Percentiles rank a stretch among this genome's conserved stretches.
These are phyloP conservation scores for Dendrophyllia cribrosa DNA, from an alignment of 64 coral and sea anemone genomes.

Conservation along the genomic window DNA sequence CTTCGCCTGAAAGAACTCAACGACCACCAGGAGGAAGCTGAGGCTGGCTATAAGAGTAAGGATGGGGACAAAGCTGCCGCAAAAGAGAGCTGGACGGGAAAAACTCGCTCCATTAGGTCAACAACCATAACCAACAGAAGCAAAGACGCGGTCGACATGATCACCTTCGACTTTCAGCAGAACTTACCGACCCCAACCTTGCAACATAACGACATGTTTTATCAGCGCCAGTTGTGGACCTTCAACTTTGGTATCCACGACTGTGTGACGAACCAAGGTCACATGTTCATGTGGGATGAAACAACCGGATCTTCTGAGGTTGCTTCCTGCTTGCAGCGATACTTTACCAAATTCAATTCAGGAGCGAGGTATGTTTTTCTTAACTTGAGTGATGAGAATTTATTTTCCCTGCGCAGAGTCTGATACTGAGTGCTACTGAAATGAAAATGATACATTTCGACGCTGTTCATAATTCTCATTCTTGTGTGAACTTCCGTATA, in stretches of 20 bases:
- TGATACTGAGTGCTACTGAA: too few species aligned
- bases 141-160: slow-evolving; percentile 43
- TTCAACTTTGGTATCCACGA: slow-evolving; percentile 61
- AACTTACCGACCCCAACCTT: slow-evolving; percentile 46
- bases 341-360: not conserved
- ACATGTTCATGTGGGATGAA: slow-evolving; percentile 57
- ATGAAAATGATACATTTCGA: too few species aligned
- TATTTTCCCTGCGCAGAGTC: too few species aligned
- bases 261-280: slow-evolving; percentile 10
- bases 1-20: not conserved
- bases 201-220: slow-evolving; percentile 25
- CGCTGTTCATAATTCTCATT: too few species aligned
- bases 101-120: not conserved
- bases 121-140: not conserved
- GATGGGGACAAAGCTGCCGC: not conserved
- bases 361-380: not conserved
- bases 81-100: not conserved
- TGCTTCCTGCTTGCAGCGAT: slow-evolving; percentile 9
- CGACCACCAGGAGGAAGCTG: not conserved
- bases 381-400: too few species aligned
- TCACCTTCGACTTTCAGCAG: slow-evolving; percentile 50
- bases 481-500: too few species aligned
- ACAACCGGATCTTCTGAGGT: slow-evolving; percentile 39
- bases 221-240: slow-evolving; percentile 51
- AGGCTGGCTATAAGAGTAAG: not conserved